Evolutionary conservation across 2,113 vertebrate species (phyloP).

Genomic region (Plestiodon gilberti): DNA sequence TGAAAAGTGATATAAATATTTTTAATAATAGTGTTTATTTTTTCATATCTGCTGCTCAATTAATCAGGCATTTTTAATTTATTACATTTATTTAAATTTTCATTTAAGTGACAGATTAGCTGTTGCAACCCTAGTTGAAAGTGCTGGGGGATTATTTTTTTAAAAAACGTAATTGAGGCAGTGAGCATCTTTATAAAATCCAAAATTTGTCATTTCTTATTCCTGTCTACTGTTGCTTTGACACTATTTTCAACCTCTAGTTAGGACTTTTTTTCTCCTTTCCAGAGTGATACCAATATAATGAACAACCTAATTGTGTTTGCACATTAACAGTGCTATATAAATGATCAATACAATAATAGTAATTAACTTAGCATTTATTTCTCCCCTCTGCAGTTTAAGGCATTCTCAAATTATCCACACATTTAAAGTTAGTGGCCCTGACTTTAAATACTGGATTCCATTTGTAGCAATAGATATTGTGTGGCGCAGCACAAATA

Average conservation of each 20-base stretch:
- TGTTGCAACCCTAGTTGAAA: no score
- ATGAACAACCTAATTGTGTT: not conserved
- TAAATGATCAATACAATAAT: not conserved
- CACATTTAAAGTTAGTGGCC: not conserved
- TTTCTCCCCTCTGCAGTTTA: not conserved
- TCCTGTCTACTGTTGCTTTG: not conserved
- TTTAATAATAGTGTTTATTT: no score
- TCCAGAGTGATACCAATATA: not conserved
- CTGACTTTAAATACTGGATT: not conserved
- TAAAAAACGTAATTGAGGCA: not conserved
- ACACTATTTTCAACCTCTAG: not conserved
- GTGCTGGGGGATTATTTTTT: no score
- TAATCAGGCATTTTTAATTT: no score
- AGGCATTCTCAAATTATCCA: not conserved
- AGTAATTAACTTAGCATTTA: not conserved
- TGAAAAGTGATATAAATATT: no score
- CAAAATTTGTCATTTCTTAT: not conserved
- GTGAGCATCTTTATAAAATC: not conserved
- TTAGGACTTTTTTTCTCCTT: not conserved
- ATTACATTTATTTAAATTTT: no score
- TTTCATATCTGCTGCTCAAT: no score
- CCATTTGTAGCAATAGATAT: not conserved
- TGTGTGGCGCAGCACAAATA: accelerated
- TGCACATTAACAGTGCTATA: not conserved
- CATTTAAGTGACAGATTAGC: no score